Conservation (phyloP, 2,888 invertebrate species). For the Nemurella pictetii region DNA sequence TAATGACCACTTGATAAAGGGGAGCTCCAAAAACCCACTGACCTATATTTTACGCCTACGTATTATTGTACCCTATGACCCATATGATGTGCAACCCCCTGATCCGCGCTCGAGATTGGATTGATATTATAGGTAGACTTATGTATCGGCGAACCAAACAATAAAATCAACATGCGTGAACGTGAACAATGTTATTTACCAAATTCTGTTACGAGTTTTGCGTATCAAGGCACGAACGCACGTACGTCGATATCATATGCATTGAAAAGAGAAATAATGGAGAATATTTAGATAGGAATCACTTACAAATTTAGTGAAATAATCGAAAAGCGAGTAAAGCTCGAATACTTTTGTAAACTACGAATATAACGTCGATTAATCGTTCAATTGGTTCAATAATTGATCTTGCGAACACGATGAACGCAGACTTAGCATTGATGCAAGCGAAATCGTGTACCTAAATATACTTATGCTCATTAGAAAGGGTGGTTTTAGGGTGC, state of each 20-base stretch:
- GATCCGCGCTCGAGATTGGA: neutral
- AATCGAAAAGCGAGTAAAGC: too few species aligned
- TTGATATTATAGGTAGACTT: neutral
- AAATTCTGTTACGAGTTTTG: too few species aligned
- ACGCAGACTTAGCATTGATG: neutral
- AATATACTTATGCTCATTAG: neutral
- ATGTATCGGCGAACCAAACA: neutral
- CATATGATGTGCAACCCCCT: neutral
- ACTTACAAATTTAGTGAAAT: too few species aligned
- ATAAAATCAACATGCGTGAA: neutral
- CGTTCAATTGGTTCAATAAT: too few species aligned
- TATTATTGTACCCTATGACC: neutral
- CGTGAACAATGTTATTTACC: too few species aligned
- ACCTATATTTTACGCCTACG: conserved; percentile 29
- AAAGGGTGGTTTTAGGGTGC: neutral
- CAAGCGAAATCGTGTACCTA: neutral
- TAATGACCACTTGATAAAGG: conserved; percentile 39
- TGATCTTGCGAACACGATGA: too few species aligned
- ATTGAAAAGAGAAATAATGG: too few species aligned
- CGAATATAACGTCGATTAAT: too few species aligned
- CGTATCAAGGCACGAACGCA: too few species aligned
- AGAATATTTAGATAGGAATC: too few species aligned
- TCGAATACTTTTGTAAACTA: too few species aligned
- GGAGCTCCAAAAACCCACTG: conserved; percentile 34
- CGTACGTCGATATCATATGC: too few species aligned